phyloP scores from a whole-genome alignment of 2,888 invertebrate genomes.

The Fabriciana adippe region DNA sequence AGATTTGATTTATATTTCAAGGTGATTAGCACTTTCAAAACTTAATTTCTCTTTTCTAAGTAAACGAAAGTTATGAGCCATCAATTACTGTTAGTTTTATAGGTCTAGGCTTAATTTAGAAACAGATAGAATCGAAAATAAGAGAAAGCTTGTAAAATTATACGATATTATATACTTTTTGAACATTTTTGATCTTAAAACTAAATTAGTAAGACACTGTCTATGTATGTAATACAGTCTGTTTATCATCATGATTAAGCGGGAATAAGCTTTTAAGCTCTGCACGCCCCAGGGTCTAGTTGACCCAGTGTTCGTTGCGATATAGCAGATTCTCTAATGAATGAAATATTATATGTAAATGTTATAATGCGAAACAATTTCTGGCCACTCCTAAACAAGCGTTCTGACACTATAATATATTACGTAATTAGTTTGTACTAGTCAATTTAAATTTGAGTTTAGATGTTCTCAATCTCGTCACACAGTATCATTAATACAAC shows the following conservation, averaged over 20 bases:
- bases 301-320: constrained; percentile 37
- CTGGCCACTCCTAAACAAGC: neutral
- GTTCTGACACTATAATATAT: neutral
- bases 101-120: no score
- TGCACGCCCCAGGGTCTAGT: constrained; percentile 30
- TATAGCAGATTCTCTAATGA: constrained; percentile 34
- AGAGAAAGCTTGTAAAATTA: no score
- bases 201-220: neutral
- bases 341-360: constrained; percentile 18
- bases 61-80: neutral
- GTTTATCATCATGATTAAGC: constrained; percentile 21
- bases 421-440: neutral
- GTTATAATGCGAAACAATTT: neutral
- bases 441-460: neutral
- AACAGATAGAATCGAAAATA: no score
- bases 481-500: no score
- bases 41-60: neutral
- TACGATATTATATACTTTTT: no score
- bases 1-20: constrained; percentile 14
- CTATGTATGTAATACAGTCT: constrained; percentile 5
- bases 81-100: neutral
- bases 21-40: neutral
- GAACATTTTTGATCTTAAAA: no score
- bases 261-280: constrained; percentile 17
- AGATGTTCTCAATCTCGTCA: no score